Evolutionary conservation across 2,113 vertebrate genomes (phyloP), one percentile per base, ranked within the genome.

Genomic region (Rallus limicola): DNA sequence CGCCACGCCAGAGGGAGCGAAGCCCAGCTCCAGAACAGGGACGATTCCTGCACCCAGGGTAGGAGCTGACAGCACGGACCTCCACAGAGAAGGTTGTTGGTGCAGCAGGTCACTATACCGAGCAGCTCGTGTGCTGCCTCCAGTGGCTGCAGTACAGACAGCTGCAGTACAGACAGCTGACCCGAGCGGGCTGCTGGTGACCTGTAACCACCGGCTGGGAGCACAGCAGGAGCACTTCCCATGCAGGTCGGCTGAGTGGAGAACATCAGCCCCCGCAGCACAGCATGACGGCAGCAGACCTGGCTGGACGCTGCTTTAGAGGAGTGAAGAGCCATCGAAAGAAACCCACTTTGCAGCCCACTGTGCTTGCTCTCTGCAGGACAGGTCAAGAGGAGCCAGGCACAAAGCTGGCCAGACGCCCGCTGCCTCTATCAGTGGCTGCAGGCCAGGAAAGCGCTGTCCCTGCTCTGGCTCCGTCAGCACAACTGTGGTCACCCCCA

Each of bases 181-280:
- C 23, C 29, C 16, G 8, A 12, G n/a, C 65, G 36, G 79, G 65
- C 65, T 59, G 33, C 48, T 55, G 9, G 4, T 34, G 38, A n/a
- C 24, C 70, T 24, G 83, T 36, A 65, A 25, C 36, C 29, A 21
- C 29, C 21, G 1, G 7, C 56, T 17, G 1, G 0, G 10, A 71
- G 26, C 5, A 13, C 53, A 3, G 8, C 1, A 52, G 17, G 21
- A 82, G 29, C 16, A 44, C 33, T 8, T 15, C 26, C 33, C 26
- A 21, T 0, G 0, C 25, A 14, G 16, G 38, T 0, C 1, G 2
- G 40, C n/a, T 6, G 36, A 64, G 65, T 14, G 26, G 48, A 28
- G 50, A 71, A 8, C 38, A 46, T 23, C 24, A 44, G 71, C 77
- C 71, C 13, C 34, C n/a, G 26, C 67, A 29, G 17, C 40, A 28